Percentiles rank a stretch among this genome's conserved stretches.
These are phyloP conservation scores for Muntiacus muntjak DNA, from an alignment of 2,113 vertebrate genomes.

Conservation along the genomic window DNA sequence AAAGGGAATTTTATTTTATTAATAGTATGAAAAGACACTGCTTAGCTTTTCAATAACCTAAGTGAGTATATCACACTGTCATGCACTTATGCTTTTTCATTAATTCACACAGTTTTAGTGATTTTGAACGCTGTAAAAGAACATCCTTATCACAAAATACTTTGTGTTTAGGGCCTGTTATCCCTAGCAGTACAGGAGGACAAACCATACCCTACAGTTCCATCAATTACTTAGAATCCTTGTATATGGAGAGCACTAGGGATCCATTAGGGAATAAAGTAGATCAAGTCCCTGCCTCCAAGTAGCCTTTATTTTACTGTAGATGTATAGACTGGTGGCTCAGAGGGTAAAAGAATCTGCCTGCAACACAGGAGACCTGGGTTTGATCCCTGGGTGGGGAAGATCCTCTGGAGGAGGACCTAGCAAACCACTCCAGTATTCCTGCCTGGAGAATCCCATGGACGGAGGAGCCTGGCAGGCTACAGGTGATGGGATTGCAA, in stretches of 20 bases:
- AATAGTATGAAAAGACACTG: background rate
- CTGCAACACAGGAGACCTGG: background rate
- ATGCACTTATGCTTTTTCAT: background rate
- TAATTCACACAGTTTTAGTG: background rate
- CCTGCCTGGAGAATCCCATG: background rate
- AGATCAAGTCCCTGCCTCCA: background rate
- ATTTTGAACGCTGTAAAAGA: background rate
- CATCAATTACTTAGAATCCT: background rate
- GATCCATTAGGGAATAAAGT: background rate
- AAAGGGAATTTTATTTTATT: background rate
- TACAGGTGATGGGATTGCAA: background rate
- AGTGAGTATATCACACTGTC: background rate
- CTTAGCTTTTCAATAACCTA: background rate
- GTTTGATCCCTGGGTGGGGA: background rate
- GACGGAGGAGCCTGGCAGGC: fast-evolving
- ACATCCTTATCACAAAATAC: background rate
- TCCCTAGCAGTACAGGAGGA: background rate
- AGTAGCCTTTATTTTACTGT: background rate
- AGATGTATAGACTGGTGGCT: background rate
- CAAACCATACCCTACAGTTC: no score
- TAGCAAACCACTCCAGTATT: background rate
- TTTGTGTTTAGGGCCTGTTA: background rate
- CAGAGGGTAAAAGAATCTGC: background rate
- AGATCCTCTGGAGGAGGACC: background rate
- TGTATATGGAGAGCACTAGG: background rate